phyloP scores from a whole-genome alignment of 2,113 vertebrate species.

The Sceloporus tristichus region DNA sequence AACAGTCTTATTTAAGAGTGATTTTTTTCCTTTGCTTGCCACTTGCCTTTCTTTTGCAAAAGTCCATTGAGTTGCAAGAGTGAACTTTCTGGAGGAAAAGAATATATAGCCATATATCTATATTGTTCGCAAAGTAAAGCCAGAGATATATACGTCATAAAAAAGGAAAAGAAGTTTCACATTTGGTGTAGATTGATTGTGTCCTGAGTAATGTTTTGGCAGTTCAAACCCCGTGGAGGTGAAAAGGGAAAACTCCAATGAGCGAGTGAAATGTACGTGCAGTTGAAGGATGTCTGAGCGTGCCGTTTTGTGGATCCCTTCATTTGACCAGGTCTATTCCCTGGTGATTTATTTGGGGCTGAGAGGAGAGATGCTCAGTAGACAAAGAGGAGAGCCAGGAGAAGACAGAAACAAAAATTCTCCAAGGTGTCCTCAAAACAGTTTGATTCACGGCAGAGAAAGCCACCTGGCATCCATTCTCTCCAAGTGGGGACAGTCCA shows the following conservation, averaged over 20 bases:
- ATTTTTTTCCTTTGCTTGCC: too few species aligned
- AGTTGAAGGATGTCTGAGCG: neutral
- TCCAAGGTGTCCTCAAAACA: neutral
- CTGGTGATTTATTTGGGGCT: constrained; percentile 27
- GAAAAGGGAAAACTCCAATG: constrained; percentile 34
- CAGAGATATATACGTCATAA: too few species aligned
- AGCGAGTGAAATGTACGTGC: constrained; percentile 20
- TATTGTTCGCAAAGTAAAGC: too few species aligned
- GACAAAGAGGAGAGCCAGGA: neutral
- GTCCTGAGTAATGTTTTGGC: constrained; percentile 39
- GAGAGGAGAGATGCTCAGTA: neutral
- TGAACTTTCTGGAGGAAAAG: neutral
- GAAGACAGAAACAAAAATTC: neutral
- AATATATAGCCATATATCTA: too few species aligned
- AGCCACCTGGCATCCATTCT: neutral
- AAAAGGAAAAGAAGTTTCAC: neutral
- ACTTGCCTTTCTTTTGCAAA: neutral
- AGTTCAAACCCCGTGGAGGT: constrained; percentile 31
- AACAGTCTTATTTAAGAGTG: too few species aligned
- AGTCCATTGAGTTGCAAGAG: neutral
- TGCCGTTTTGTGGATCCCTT: constrained; percentile 14
- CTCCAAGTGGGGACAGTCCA: neutral
- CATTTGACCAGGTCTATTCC: constrained; percentile 27
- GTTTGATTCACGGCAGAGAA: neutral
- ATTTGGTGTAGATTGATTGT: neutral